Percentiles rank a stretch among this genome's conserved stretches.
Evolutionary conservation across 1,140 invertebrate genomes (phyloP).

Genomic region (Lordiphosa clarofinis): DNA sequence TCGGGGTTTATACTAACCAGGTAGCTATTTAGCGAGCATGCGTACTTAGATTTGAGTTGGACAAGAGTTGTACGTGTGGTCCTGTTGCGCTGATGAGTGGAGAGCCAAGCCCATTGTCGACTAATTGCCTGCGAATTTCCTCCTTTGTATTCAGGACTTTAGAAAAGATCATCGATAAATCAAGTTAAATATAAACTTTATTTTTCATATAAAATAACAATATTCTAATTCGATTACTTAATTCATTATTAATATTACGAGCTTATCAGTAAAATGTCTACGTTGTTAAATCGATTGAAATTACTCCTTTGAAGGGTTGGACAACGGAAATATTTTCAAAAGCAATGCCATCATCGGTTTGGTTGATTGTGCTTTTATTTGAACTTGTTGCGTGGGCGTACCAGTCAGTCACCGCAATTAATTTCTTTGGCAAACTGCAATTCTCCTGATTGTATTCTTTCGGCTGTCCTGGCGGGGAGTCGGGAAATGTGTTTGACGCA

Average conservation of each 20-base stretch:
- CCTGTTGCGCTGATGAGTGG: too few relatives aligned
- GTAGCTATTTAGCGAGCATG: too few relatives aligned
- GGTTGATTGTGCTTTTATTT: conserved; percentile 39
- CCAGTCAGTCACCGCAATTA: conserved; percentile 50
- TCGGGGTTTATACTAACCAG: too few relatives aligned
- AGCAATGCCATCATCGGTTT: conserved; percentile 31
- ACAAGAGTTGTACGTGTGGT: too few relatives aligned
- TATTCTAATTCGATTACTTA: conserved; percentile 31
- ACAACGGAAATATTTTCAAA: conserved; percentile 45
- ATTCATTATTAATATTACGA: conserved; percentile 21
- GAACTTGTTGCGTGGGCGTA: conserved; percentile 41
- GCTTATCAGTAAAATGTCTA: conserved; percentile 38
- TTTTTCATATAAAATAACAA: conserved; percentile 67
- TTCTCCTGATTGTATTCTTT: conserved; percentile 70
- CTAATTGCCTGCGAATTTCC: too few relatives aligned
- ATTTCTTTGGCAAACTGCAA: conserved; percentile 57
- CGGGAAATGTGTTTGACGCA: conserved; percentile 41
- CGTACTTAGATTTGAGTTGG: too few relatives aligned
- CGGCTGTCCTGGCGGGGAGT: conserved; percentile 29
- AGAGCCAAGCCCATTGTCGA: too few relatives aligned
- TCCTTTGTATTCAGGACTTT: too few relatives aligned
- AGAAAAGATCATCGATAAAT: too few relatives aligned
- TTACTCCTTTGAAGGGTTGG: conserved; percentile 55
- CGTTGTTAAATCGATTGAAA: conserved; percentile 77
- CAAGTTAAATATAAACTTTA: conserved; percentile 15